phyloP scores from a whole-genome alignment of 2,888 invertebrate genomes.

The Drosophila differens region DNA sequence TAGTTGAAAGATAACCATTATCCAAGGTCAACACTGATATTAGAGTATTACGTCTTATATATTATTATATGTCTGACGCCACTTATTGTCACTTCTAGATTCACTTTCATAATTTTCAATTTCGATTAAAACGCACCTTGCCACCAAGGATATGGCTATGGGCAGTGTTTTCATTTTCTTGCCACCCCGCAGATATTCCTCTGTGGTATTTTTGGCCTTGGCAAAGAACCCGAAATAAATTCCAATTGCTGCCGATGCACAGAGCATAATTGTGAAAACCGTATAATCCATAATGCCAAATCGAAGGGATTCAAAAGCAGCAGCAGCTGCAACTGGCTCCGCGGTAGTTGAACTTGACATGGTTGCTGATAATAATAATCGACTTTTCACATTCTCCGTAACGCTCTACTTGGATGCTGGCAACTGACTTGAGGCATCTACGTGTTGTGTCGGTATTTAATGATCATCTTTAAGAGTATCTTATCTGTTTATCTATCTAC shows the following conservation, averaged over 20 bases:
- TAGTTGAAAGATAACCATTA: not conserved
- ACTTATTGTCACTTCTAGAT: not conserved
- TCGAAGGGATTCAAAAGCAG: conserved; percentile 50
- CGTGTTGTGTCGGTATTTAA: conserved; percentile 39
- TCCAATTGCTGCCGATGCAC: conserved; percentile 87
- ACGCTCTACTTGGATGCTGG: conserved; percentile 21
- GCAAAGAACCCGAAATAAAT: conserved; percentile 87
- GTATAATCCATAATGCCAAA: conserved; percentile 86
- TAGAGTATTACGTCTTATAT: not conserved
- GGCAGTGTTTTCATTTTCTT: conserved; percentile 87
- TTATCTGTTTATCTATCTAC: conserved; percentile 25
- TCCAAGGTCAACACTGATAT: not conserved
- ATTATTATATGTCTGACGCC: not conserved
- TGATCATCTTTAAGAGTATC: conserved; percentile 25
- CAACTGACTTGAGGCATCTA: conserved; percentile 26
- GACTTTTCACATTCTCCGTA: conserved; percentile 12
- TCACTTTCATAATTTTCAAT: not conserved
- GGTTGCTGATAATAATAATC: not conserved
- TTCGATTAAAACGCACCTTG: conserved; percentile 78
- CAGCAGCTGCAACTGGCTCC: not conserved
- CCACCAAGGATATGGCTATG: conserved; percentile 88
- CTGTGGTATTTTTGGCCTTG: conserved; percentile 86
- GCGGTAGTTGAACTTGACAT: conserved; percentile 50
- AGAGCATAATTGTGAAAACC: conserved; percentile 87
- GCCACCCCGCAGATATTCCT: conserved; percentile 87